Conservation (phyloP, 2,113 vertebrate species). For the Polypterus bichir region DNA sequence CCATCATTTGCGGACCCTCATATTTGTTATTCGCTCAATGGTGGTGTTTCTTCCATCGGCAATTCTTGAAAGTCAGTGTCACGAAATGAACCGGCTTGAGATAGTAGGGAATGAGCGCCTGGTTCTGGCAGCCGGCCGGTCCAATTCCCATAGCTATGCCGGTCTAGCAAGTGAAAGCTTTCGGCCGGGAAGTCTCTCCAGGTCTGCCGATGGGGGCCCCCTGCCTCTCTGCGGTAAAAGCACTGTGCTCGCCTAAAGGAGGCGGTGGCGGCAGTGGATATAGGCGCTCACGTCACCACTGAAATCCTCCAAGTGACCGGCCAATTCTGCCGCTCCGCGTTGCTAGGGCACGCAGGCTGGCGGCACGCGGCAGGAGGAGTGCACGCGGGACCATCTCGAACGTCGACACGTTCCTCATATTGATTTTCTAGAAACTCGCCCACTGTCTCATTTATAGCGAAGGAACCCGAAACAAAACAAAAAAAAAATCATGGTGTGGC, state of each 20-base stretch:
- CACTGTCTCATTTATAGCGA: too few relatives aligned
- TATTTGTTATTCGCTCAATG: slow-evolving; percentile 18
- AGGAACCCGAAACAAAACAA: too few relatives aligned
- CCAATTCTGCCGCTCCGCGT: not conserved
- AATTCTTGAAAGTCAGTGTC: slow-evolving; percentile 31
- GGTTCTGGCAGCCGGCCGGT: slow-evolving; percentile 19
- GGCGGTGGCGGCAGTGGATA: slow-evolving; percentile 24
- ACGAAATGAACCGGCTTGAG: slow-evolving; percentile 27
- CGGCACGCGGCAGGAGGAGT: too few relatives aligned
- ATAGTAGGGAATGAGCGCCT: slow-evolving; percentile 24
- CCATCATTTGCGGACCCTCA: too few relatives aligned
- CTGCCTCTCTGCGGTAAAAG: slow-evolving; percentile 21
- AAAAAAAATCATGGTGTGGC: too few relatives aligned
- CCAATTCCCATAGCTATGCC: slow-evolving; percentile 46
- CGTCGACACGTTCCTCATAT: too few relatives aligned
- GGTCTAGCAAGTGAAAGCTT: slow-evolving; percentile 16
- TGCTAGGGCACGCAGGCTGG: too few relatives aligned
- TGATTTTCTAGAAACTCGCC: too few relatives aligned
- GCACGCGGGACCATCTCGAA: too few relatives aligned
- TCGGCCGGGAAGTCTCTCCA: slow-evolving; percentile 28
- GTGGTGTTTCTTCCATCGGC: slow-evolving; percentile 16
- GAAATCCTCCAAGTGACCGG: slow-evolving; percentile 8
- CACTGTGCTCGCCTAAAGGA: slow-evolving; percentile 19
- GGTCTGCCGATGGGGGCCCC: slow-evolving; percentile 19
- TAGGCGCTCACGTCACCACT: slow-evolving; percentile 20